Conservation (phyloP, 2,888 invertebrate species). For the Harpalus rubripes region DNA sequence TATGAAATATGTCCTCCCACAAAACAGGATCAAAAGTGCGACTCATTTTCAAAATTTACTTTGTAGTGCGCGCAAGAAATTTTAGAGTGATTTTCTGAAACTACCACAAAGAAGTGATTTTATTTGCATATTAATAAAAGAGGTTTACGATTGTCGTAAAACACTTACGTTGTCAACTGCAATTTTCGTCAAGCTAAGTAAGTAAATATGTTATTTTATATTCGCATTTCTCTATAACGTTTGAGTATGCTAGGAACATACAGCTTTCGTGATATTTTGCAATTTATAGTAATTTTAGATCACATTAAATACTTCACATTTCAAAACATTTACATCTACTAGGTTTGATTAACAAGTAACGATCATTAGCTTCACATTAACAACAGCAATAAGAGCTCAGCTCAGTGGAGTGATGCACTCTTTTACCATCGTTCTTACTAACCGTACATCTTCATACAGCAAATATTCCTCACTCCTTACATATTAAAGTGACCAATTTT, state of each 20-base stretch:
- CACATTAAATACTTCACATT: no score
- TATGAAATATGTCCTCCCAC: background rate
- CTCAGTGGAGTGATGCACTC: no score
- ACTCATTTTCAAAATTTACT: background rate
- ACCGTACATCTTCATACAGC: no score
- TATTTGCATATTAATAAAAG: constrained; percentile 33
- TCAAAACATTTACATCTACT: no score
- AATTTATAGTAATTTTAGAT: no score
- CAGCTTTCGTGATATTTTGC: no score
- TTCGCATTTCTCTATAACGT: background rate
- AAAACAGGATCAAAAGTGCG: background rate
- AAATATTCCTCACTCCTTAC: no score
- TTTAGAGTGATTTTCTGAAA: constrained; percentile 21
- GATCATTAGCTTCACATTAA: no score
- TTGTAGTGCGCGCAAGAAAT: background rate
- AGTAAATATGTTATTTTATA: background rate
- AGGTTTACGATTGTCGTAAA: constrained; percentile 36
- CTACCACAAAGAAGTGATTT: constrained; percentile 1
- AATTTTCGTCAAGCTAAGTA: constrained; percentile 22
- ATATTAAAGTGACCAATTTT: no score
- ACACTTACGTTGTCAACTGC: constrained; percentile 1
- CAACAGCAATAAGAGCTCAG: no score
- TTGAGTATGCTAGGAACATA: background rate
- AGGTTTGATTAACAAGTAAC: no score
- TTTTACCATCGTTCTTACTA: no score